Evolutionary conservation across 2,888 invertebrate species (phyloP), one percentile per base, ranked within the genome.

Genomic region (Boloria selene): DNA sequence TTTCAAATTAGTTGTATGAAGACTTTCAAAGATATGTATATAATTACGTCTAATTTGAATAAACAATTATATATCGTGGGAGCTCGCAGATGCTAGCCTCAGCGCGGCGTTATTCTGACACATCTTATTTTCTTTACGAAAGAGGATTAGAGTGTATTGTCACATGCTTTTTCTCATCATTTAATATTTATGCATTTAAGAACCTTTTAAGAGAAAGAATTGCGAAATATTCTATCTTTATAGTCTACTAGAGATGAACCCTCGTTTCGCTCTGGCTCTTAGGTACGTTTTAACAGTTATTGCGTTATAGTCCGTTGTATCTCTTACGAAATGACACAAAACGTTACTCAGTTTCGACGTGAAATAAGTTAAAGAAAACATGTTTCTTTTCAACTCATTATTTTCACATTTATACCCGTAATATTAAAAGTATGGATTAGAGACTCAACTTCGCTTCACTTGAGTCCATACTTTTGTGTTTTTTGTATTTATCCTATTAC

Each of bases 21-120:
- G 61, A 70, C 68, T 73, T 72, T 73, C 69, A 61, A 67, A 62
- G 55, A 67, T 10, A 38, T 38, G 31, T 38, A 2, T 38, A 38
- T 73, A 75, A 76, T 76, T 77, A 75, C 63, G 68, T 59, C 65
- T 72, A 72, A 75, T 77, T 77, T 75, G 72, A 73, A 75, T 74
- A 75, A 63, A 71, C 71, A 67, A 62, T 52, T 74, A 75, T 60
- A 70, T 70, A 63, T 59, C 73, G 75, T 79, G 79, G 73, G 78
- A 79, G 63, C 44, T 10, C 26, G 31, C 79, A 72, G 74, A 60
- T 75, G 76, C 31, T 47, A 52, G 62, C 53, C 56, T 38, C 31
- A 38, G 31, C 31, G 7, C 61, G 65, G 70, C 31, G 62, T 71
- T 71, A 73, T 73, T 73, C 74, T 66, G 31, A 38, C 38, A 53